Evolutionary conservation across 2,113 vertebrate species (phyloP).

Genomic region (Engraulis encrasicolus): DNA sequence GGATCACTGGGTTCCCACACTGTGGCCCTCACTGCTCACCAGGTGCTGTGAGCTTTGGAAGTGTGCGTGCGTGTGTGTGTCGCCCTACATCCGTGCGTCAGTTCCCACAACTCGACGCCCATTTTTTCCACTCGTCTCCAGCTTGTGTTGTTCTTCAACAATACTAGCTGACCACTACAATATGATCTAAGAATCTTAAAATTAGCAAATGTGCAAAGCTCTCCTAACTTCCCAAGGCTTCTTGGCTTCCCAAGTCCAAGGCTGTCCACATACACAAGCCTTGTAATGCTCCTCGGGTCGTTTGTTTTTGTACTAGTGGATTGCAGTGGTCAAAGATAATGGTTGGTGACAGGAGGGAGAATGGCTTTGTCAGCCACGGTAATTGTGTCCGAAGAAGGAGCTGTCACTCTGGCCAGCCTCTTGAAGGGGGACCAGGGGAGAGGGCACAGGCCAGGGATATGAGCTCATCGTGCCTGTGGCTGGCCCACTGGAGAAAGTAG

Average conservation of each 20-base stretch:
- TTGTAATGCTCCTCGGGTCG: background rate
- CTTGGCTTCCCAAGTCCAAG: no score
- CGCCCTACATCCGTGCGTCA: no score
- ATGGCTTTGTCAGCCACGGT: conserved; percentile 66
- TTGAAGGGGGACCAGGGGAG: conserved; percentile 46
- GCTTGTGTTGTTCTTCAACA: background rate
- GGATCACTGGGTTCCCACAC: background rate
- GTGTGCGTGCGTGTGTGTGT: no score
- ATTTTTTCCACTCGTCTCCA: no score
- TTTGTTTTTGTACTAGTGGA: background rate
- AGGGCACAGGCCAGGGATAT: conserved; percentile 43
- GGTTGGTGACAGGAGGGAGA: conserved; percentile 74
- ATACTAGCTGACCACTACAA: background rate
- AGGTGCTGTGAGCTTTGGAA: background rate
- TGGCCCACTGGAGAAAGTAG: no score
- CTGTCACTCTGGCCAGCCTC: conserved; percentile 64
- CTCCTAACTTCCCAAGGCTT: no score
- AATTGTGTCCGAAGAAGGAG: conserved; percentile 67
- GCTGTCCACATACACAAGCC: background rate
- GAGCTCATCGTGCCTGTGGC: conserved; percentile 39
- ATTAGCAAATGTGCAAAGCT: no score
- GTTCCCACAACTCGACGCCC: no score
- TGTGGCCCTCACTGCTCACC: background rate
- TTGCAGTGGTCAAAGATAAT: conserved; percentile 66
- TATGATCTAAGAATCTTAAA: no score